Base-by-base conservation (phyloP, 1,140 invertebrate genomes). In the Hylyphantes graminicola region DNA sequence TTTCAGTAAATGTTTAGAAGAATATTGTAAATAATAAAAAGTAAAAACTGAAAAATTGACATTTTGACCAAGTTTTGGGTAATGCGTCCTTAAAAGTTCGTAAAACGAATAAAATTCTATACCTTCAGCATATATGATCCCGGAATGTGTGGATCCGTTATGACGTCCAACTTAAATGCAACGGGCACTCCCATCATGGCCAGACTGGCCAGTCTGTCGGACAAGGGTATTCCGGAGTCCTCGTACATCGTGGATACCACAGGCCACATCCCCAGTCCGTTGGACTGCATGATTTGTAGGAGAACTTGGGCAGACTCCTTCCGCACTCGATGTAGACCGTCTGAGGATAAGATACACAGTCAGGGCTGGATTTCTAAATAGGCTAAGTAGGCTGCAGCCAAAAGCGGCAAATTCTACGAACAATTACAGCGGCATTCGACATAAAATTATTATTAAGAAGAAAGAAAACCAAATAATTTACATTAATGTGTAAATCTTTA, bases 51-150 rank as follows among this genome's bases (percentile, higher is more conserved):
- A n/a, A n/a, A n/a, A n/a, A n/a, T n/a, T n/a, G n/a, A n/a, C n/a
- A n/a, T n/a, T n/a, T n/a, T n/a, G n/a, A n/a, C n/a, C n/a, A n/a
- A n/a, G n/a, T n/a, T n/a, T n/a, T n/a, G n/a, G n/a, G n/a, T n/a
- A 50, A 17, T 10, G 6, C 48, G 2, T 11, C 13, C 48, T 50
- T 12, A 68, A 50, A 48, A 9, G 15, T 68, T 15, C 67, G 9
- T 10, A 19, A 17, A 17, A 13, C 59, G 13, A 54, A 72, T 67
- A 64, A 64, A 10, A 51, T 19, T 12, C 21, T 12, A 13, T 35
- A 74, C 72, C 72, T 74, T 74, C 8, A 74, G 11, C 8, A 74
- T 17, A 74, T 74, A 74, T 9, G 72, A 74, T 12, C 72, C 72
- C 8, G 35, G 12, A 1, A 74, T 35, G 54, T 57, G 53, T 13